phyloP scores from a whole-genome alignment of 1,140 invertebrate species.

The Aphelinus atriplicis region DNA sequence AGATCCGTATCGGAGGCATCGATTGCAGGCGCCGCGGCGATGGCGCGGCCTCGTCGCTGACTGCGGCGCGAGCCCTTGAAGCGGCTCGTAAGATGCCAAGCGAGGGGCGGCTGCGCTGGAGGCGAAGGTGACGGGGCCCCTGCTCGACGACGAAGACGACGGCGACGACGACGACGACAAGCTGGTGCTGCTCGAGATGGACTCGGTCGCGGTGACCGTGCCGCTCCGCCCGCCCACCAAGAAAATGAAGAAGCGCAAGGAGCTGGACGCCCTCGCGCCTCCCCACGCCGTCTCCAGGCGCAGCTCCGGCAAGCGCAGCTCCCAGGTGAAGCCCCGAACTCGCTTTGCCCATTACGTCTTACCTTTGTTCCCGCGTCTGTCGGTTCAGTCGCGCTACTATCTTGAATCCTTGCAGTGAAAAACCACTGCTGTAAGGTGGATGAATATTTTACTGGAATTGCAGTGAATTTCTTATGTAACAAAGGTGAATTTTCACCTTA shows the following conservation, averaged over 20 bases:
- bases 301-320: conserved; percentile 61
- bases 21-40: no score
- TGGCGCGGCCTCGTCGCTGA: neutral
- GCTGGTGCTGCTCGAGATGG: conserved; percentile 59
- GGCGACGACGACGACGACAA: conserved; percentile 44
- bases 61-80: conserved; percentile 37
- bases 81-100: conserved; percentile 11
- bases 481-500: no score
- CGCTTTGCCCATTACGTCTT: no score
- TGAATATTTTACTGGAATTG: no score
- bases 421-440: no score
- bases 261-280: conserved; percentile 67
- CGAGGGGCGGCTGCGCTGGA: conserved; percentile 26
- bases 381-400: no score
- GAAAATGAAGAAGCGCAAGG: conserved; percentile 69
- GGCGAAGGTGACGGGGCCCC: conserved; percentile 15
- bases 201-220: conserved; percentile 64
- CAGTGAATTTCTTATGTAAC: no score
- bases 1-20: neutral
- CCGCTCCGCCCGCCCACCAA: conserved; percentile 65
- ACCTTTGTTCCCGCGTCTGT: no score
- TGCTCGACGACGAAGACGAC: neutral
- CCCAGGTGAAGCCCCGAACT: conserved; percentile 62
- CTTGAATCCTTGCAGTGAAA: no score
- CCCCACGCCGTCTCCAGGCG: conserved; percentile 57